Evolutionary conservation across 1,140 invertebrate genomes (phyloP).

Genomic region (Conus betulinus): DNA sequence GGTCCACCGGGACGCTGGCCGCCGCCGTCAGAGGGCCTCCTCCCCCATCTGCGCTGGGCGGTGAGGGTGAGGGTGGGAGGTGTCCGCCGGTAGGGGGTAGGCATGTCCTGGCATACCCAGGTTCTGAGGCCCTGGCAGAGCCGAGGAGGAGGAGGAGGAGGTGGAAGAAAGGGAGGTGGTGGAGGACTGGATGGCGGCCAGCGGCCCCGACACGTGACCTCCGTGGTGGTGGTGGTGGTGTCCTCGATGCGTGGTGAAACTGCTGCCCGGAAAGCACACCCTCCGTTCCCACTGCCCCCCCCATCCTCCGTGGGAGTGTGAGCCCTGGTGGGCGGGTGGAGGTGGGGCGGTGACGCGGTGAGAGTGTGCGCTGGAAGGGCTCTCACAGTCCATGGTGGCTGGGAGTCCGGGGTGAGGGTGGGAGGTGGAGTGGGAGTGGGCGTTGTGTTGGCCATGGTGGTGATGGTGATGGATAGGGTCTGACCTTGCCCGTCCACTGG

Average conservation of each 20-base stretch:
- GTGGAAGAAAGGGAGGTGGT: constrained; percentile 34
- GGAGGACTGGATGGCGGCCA: constrained; percentile 35
- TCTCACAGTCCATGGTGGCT: constrained; percentile 48
- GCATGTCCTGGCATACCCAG: constrained; percentile 24
- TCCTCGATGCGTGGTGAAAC: constrained; percentile 35
- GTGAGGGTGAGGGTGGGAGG: constrained; percentile 24
- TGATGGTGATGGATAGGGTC: constrained; percentile 77
- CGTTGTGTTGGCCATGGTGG: constrained; percentile 41
- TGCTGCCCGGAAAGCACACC: neutral
- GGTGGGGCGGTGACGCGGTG: constrained; percentile 11
- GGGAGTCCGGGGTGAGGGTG: constrained; percentile 36
- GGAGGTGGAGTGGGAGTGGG: constrained; percentile 41
- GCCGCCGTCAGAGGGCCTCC: neutral
- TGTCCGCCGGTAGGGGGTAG: constrained; percentile 13
- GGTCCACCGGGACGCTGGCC: constrained; percentile 4
- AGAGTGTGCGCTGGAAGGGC: constrained; percentile 12
- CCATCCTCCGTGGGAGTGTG: constrained; percentile 6
- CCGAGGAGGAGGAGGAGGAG: constrained; percentile 35
- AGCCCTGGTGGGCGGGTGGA: constrained; percentile 42
- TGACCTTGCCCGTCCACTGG: constrained; percentile 75
- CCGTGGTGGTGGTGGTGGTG: constrained; percentile 36
- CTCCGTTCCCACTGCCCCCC: constrained; percentile 61
- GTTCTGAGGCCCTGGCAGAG: constrained; percentile 32
- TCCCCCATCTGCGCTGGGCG: neutral
- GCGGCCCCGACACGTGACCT: constrained; percentile 19